Evolutionary conservation across 2,113 vertebrate genomes (phyloP).

Genomic region (Prionailurus viverrinus): DNA sequence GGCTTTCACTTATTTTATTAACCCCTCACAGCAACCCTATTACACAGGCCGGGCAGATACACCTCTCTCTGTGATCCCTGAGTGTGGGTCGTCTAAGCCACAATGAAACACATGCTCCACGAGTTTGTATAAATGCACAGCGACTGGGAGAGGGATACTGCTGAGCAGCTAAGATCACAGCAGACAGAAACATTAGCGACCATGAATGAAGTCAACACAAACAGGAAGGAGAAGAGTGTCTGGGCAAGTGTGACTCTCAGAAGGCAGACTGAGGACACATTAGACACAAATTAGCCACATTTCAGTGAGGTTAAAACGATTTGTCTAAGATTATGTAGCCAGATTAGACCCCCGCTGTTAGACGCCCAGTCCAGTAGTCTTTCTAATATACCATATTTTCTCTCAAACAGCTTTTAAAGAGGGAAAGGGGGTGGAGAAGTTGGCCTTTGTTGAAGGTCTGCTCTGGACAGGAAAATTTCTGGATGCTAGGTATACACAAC

Average conservation of each 20-base stretch:
- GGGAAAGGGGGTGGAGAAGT: rapidly evolving
- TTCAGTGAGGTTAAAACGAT: neutral
- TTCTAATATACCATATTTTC: neutral
- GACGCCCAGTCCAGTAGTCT: neutral
- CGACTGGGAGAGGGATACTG: rapidly evolving
- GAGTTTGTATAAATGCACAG: neutral
- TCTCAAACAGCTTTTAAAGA: neutral
- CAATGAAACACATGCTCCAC: neutral
- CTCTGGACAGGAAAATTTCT: neutral
- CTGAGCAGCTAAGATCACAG: neutral
- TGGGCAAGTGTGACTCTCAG: rapidly evolving
- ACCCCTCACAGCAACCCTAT: neutral
- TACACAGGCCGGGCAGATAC: neutral
- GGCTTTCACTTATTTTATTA: neutral
- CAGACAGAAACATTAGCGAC: rapidly evolving
- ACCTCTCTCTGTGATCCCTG: neutral
- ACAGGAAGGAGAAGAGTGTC: rapidly evolving
- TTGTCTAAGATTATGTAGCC: neutral
- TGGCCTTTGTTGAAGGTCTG: neutral
- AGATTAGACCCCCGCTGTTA: neutral
- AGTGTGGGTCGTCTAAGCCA: neutral
- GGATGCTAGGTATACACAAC: too few species aligned
- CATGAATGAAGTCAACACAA: rapidly evolving
- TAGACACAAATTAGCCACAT: neutral
- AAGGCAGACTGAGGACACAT: neutral